Base-by-base conservation (phyloP, 2,797 vertebrate genomes). In the Aratinga solstitialis region DNA sequence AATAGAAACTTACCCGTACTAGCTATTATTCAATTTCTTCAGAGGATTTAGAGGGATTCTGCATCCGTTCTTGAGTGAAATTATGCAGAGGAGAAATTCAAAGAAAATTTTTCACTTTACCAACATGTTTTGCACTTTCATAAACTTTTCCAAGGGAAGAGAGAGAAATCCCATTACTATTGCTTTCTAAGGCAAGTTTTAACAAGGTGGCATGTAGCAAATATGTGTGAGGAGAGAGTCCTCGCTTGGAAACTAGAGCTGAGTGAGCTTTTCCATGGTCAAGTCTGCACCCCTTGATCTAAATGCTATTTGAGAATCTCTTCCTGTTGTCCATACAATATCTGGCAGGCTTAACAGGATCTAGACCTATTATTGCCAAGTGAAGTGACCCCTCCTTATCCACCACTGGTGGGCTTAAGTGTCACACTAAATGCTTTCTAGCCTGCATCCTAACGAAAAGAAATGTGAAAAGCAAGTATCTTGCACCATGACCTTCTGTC, bases 91-190 rank as follows among this genome's bases (percentile, higher is more conserved):
- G 43, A 62, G 17, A 92, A 92, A 38, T 74, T 71, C 42, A 84
- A 90, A 78, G 27, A 71, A 81, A 43, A 20, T 30, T 23, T 83
- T 90, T 88, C 24, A 26, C 21, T 67, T 67, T 38, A 66, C 23
- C 13, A 30, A n/a, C 38, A 2, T 34, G 50, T 84, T 80, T 87
- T 80, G 34, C 11, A 15, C 13, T 73, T 66, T 34, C 34, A 26
- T 87, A 79, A 94, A 87, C 27, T 94, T 79, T 91, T 88, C 24
- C 19, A 81, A 51, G 30, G 40, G 43, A 95, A 90, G 58, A 87
- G 43, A 42, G 56, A 69, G 47, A 89, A 95, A 83, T 80, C 29
- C 34, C 7, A 20, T 83, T 82, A 67, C 48, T 84, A 17, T 13
- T 43, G 15, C 38, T 66, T 74, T 84, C 61, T 87, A 69, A 94